Evolutionary conservation across 2,113 vertebrate species (phyloP), one percentile per base, ranked within the genome.

Genomic region (Zeus faber): DNA sequence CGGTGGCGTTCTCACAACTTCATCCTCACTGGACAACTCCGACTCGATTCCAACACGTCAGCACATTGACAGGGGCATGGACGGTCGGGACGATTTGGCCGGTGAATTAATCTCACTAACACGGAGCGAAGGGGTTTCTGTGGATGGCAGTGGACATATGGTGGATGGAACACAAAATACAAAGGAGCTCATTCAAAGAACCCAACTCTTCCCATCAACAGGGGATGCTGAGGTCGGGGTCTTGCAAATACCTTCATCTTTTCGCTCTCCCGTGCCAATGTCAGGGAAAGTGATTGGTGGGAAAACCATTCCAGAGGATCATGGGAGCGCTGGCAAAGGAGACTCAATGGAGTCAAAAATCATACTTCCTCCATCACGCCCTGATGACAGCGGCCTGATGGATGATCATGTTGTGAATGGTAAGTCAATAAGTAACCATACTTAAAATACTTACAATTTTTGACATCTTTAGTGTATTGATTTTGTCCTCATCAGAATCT

Each of bases 141-240:
- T 44, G 39, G 75, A 79, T 31, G 67, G 61, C 50, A 67, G 71
- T 25, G 66, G 63, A 59, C 45, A 40, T 3, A 24, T 9, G 44
- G 35, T 10, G 11, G 59, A 43, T 13, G 44, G 39, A 7, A 8
- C 3, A 29, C 25, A 17, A 13, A 49, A 49, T n/a, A 18, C 26
- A 24, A 46, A 46, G 3, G n/a, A n/a, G 3, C 11, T 10, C 3
- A 21, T 37, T 17, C 39, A 41, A 8, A 51, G 9, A 9, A 18
- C 25, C 14, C 5, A 49, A 27, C 2, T 49, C 18, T 14, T n/a
- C 22, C 11, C 20, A 22, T 21, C 29, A 5, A 14, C 3, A 10
- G 25, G 18, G 4, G 25, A 6, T 35, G 31, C 7, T 21, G 29
- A 51, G 11, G 35, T 3, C 11, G 35, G 18, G 14, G 21, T 13